A percentile compares a stretch with the other conserved stretches of the same genome.
Evolutionary conservation across 2,888 invertebrate species (phyloP).

Genomic region (Epirrhoe alternata): DNA sequence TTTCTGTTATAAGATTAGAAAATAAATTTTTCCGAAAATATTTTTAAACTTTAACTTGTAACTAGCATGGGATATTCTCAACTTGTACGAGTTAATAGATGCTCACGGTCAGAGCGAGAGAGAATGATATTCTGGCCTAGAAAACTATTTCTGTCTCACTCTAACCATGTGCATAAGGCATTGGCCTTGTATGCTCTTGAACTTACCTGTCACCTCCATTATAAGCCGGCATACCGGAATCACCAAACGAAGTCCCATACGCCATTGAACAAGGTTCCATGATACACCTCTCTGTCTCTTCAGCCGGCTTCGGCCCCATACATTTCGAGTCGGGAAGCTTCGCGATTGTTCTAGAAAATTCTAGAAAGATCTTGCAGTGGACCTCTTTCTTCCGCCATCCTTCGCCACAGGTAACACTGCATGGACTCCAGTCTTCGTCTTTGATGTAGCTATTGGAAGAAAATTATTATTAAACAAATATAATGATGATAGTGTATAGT

Average conservation of each 20-base stretch:
- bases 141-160: too few species aligned
- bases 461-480: background rate
- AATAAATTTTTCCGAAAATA: too few species aligned
- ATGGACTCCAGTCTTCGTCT: constrained; percentile 95
- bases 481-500: constrained; percentile 23
- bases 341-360: constrained; percentile 95
- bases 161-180: too few species aligned
- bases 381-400: constrained; percentile 94
- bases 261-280: constrained; percentile 91
- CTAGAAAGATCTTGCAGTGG: constrained; percentile 97
- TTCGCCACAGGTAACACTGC: constrained; percentile 96
- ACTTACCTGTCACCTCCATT: constrained; percentile 73
- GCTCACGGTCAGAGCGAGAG: background rate
- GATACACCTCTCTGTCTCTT: constrained; percentile 92
- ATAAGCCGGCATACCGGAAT: constrained; percentile 75
- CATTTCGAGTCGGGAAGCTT: constrained; percentile 95
- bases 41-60: too few species aligned
- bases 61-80: too few species aligned
- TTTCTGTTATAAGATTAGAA: background rate
- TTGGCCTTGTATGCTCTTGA: background rate
- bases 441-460: constrained; percentile 91
- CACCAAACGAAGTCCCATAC: constrained; percentile 83
- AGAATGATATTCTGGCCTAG: too few species aligned
- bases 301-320: constrained; percentile 92
- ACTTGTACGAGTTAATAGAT: too few species aligned